These are phyloP conservation scores for Atherinomorus stipes DNA, from an alignment of 2,113 vertebrate species.

Conservation along the genomic window DNA sequence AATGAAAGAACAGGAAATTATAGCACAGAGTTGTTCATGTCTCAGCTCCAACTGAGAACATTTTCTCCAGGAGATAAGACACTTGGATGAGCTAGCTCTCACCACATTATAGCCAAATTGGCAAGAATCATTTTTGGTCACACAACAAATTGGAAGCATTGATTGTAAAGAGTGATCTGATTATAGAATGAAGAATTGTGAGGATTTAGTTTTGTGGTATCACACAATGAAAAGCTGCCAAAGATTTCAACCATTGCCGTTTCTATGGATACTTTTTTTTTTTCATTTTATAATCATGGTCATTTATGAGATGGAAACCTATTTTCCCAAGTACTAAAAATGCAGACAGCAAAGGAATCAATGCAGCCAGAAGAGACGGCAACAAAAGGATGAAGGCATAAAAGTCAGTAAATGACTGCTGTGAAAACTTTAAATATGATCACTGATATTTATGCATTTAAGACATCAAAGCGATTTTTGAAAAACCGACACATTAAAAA, in stretches of 20 bases:
- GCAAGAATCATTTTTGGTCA: slow-evolving; percentile 41
- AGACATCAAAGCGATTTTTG: background rate
- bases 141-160: slow-evolving; percentile 20
- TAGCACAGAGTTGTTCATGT: slow-evolving; percentile 24
- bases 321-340: slow-evolving; percentile 7
- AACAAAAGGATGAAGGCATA: background rate
- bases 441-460: background rate
- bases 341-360: background rate
- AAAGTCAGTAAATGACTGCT: background rate
- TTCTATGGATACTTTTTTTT: slow-evolving; percentile 7
- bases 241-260: background rate
- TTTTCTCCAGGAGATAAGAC: slow-evolving; percentile 49
- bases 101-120: slow-evolving; percentile 28
- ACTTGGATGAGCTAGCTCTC: slow-evolving; percentile 5
- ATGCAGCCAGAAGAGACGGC: background rate
- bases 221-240: background rate
- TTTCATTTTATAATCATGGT: background rate
- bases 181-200: background rate
- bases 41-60: slow-evolving; percentile 31
- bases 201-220: background rate
- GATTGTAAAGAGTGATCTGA: slow-evolving; percentile 15
- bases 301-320: slow-evolving; percentile 11
- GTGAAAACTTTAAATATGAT: background rate
- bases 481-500: background rate
- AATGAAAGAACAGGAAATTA: slow-evolving; percentile 59